Evolutionary conservation across 2,888 invertebrate species (phyloP).

Genomic region (Sturmia bella): DNA sequence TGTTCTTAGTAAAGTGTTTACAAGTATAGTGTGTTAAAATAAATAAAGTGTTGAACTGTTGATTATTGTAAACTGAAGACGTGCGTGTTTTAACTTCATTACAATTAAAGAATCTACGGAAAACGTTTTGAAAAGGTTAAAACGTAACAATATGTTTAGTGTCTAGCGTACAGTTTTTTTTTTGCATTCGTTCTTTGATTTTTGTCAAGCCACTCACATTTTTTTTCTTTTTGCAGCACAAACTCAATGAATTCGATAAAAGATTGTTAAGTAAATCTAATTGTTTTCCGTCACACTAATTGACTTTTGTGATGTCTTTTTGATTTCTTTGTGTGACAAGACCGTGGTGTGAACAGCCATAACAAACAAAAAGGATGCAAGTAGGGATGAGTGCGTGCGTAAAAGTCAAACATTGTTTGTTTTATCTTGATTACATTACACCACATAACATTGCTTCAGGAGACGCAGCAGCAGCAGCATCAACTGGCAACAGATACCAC

Average conservation of each 20-base stretch:
- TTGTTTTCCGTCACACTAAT: constrained; percentile 42
- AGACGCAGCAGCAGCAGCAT: background rate
- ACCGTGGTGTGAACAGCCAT: background rate
- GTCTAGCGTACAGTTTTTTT: too few species aligned
- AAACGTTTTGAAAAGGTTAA: background rate
- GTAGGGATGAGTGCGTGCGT: constrained; percentile 22
- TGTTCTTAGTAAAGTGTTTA: too few species aligned
- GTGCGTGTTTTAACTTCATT: too few species aligned
- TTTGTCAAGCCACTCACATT: background rate
- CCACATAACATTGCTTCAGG: constrained; percentile 15
- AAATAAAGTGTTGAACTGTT: too few species aligned
- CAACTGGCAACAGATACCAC: constrained; percentile 6
- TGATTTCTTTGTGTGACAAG: constrained; percentile 42
- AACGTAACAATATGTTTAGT: background rate
- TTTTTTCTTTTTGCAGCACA: background rate
- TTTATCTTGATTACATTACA: constrained; percentile 16
- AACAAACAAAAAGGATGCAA: constrained; percentile 4
- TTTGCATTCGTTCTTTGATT: background rate
- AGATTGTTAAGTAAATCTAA: constrained; percentile 27
- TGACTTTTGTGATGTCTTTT: constrained; percentile 57
- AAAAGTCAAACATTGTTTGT: constrained; percentile 21
- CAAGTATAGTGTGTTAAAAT: too few species aligned
- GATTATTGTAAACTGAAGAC: too few species aligned
- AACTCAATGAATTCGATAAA: constrained; percentile 5
- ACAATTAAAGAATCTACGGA: too few species aligned